Evolutionary conservation across 1,140 invertebrate genomes (phyloP).

Genomic region (Globodera rostochiensis): DNA sequence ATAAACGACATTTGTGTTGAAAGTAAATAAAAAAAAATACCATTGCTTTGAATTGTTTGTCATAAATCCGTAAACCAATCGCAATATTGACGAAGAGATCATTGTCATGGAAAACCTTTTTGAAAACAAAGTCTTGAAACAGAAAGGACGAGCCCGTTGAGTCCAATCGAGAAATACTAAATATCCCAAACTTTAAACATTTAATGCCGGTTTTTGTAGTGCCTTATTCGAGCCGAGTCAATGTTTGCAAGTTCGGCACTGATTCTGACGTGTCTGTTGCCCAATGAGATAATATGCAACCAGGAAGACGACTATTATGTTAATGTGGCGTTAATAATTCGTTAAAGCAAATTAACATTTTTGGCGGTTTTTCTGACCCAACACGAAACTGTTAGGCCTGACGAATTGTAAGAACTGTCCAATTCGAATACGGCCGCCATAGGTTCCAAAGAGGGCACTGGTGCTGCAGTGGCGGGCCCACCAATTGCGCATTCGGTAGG

Average conservation of each 20-base stretch:
- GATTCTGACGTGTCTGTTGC: not conserved
- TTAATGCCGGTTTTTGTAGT: not conserved
- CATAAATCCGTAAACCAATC: not conserved
- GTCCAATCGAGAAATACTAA: not conserved
- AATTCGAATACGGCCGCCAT: not conserved
- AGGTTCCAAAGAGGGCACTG: not conserved
- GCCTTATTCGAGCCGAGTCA: not conserved
- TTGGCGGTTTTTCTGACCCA: not conserved
- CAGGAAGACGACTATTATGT: not conserved
- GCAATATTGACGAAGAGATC: not conserved
- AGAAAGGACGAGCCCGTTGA: not conserved
- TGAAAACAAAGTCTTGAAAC: not conserved
- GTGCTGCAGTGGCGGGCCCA: too few relatives aligned
- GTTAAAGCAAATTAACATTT: not conserved
- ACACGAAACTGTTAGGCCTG: not conserved
- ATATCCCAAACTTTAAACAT: not conserved
- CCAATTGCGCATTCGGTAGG: not conserved
- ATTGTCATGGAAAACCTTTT: not conserved
- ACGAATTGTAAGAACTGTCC: not conserved
- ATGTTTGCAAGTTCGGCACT: not conserved
- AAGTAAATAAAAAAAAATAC: not conserved
- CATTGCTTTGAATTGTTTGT: not conserved
- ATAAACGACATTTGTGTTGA: slow-evolving; percentile 10
- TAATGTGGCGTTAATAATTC: not conserved
- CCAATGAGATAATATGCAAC: not conserved